Conservation (phyloP, 2,113 vertebrate species). For the Macaca fascicularis region T2T-MFA8v1.1 NC_088378.1:149537001-149537500, state of each 20-base stretch:
- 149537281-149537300: not conserved
- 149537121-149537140: not conserved
- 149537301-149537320: conserved; percentile 58
- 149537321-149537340: conserved; percentile 38
- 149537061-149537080: not conserved
- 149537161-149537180: not conserved
- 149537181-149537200: not conserved
- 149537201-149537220: not conserved
- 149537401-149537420: conserved; percentile 50
- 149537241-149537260: conserved; percentile 25
- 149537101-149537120: not conserved
- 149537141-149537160: not conserved
- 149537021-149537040: not conserved
- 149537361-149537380: not conserved
- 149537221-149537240: not conserved
- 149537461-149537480: not conserved
- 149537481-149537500: not conserved
- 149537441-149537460: conserved; percentile 49
- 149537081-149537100: not conserved
- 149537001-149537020: not conserved
- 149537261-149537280: not conserved
- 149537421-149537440: conserved; percentile 63
- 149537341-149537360: conserved; percentile 35
- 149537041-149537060: not conserved
- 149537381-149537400: not conserved